Evolutionary conservation across 1,140 invertebrate species (phyloP), one percentile per base, ranked within the genome.

Genomic region (Platyura marginata): DNA sequence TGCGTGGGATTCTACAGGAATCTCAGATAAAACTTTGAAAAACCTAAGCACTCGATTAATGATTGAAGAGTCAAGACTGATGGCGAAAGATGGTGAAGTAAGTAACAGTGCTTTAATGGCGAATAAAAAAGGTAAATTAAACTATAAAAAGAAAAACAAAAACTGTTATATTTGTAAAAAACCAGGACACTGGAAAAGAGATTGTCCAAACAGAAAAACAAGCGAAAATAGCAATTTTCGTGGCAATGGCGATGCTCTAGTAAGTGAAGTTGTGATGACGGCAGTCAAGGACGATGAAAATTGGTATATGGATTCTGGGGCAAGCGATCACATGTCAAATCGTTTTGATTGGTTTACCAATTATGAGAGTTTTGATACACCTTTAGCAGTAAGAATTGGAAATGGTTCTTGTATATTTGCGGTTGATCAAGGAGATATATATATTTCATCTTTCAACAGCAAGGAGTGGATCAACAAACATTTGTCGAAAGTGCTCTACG

Each of bases 1-100:
- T 37, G 60, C 57, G 1, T 64, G 60, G 59, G 57, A 62, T 18
- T 54, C 51, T 33, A 51, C 47, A 3, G 22, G 23, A 18, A 34
- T 9, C 2, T 43, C 16, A 23, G 44, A 54, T 9, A 49, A 51
- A 45, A 61, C 52, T 6, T 41, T 52, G 3, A 40, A 49, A 21
- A 52, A 62, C 19, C 41, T 61, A 3, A 52, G 39, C 0, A 48
- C 54, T 2, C 46, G 57, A 16, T 40, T 62, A 16, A 43, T 51
- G 6, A 46, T 45, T 1, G 53, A 55, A 47, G 52, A 56, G 44
- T 29, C 21, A 2, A 42, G 47, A 33, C 19, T 35, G 22, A 25
- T n/a, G 9, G 25, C 20, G 29, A 8, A 45, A 40, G 15, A 36
- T 18, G 42, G 15, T 5, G 15, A 25, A 32, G 29, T 15, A 32